phyloP scores from a whole-genome alignment of 2,113 vertebrate species.

The Trematocara variabile region DNA sequence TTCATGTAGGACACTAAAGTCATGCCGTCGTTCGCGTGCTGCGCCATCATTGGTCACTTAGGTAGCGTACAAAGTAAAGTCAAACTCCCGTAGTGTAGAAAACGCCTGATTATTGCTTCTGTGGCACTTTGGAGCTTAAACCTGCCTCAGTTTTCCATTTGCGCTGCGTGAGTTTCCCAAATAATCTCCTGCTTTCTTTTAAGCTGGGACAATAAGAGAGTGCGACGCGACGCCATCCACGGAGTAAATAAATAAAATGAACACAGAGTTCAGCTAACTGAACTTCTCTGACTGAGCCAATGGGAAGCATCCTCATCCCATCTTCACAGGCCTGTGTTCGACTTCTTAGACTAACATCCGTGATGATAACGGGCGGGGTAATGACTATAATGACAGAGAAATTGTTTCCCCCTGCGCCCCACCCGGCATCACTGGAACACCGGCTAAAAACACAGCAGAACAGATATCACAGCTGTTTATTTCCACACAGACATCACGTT shows the following conservation, averaged over 20 bases:
- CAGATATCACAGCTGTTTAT: constrained; percentile 28
- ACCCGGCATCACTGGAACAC: constrained; percentile 19
- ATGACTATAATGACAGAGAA: constrained; percentile 57
- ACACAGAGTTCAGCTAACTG: background rate
- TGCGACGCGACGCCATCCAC: background rate
- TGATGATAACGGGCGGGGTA: constrained; percentile 37
- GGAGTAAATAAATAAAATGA: background rate
- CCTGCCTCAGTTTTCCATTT: background rate
- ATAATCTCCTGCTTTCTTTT: background rate
- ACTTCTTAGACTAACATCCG: constrained; percentile 56
- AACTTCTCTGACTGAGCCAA: background rate
- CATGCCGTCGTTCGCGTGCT: background rate
- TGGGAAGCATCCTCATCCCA: background rate
- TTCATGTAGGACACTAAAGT: background rate
- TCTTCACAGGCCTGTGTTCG: background rate
- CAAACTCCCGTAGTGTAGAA: background rate
- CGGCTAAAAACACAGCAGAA: background rate
- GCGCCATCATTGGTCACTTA: background rate
- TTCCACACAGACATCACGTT: constrained; percentile 29
- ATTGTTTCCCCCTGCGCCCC: constrained; percentile 38
- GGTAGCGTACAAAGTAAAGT: background rate
- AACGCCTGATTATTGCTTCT: background rate
- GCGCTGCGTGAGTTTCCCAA: background rate
- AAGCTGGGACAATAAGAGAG: background rate
- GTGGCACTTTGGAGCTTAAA: background rate